A percentile compares a stretch with the other conserved stretches of the same genome.
These are phyloP conservation scores for Hucho hucho DNA, from an alignment of 2,113 vertebrate species.

Conservation along the genomic window DNA sequence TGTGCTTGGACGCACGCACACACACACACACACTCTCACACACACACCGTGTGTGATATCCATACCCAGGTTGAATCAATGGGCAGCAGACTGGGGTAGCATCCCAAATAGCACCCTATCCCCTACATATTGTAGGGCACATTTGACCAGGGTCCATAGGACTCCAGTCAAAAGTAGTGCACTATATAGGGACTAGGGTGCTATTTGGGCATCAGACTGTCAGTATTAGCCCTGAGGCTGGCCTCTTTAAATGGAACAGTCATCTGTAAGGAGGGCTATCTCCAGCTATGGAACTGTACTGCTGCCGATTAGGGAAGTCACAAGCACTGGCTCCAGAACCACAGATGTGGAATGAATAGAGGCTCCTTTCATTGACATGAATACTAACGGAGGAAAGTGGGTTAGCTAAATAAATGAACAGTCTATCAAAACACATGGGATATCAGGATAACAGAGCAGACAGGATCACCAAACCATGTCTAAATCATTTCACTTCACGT, in stretches of 20 bases:
- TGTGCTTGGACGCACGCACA: neutral
- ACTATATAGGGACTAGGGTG: too few relatives aligned
- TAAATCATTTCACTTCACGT: slow-evolving; percentile 8
- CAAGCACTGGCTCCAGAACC: neutral
- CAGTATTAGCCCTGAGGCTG: slow-evolving; percentile 1
- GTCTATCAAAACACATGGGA: slow-evolving; percentile 16
- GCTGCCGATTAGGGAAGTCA: slow-evolving; percentile 3
- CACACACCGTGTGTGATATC: neutral
- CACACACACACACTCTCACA: too few relatives aligned
- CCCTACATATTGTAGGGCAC: too few relatives aligned
- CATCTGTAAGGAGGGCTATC: neutral
- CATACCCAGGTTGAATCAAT: neutral
- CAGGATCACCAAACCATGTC: neutral
- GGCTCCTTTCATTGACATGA: slow-evolving; percentile 14
- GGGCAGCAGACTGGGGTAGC: neutral
- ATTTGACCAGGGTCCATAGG: too few relatives aligned
- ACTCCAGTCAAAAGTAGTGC: too few relatives aligned
- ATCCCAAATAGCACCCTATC: too few relatives aligned
- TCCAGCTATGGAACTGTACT: neutral
- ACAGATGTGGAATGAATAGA: slow-evolving; percentile 7
- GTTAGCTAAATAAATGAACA: slow-evolving; percentile 23
- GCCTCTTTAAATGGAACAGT: neutral
- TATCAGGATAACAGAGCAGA: slow-evolving; percentile 6
- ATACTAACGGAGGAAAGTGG: neutral
- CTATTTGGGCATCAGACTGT: neutral